Evolutionary conservation across 1,140 invertebrate species (phyloP).

Genomic region (Drosophila baimaii): DNA sequence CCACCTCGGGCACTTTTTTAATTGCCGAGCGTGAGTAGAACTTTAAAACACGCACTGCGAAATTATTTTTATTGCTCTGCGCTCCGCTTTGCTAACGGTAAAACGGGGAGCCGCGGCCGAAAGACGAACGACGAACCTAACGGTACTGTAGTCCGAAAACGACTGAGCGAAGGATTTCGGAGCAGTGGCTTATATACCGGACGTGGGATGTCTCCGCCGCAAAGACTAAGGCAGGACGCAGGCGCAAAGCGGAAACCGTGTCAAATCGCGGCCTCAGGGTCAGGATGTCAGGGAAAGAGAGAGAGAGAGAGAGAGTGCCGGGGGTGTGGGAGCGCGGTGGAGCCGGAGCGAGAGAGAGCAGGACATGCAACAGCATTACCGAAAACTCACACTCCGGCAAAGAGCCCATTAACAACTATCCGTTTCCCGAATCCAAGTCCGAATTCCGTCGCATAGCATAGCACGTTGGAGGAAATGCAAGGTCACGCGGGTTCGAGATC

Average conservation of each 20-base stretch:
- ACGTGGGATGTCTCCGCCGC: not conserved
- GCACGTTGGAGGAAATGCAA: not conserved
- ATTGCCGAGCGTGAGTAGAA: conserved; percentile 51
- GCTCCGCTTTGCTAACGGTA: conserved; percentile 27
- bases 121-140: conserved; percentile 41
- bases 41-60: conserved; percentile 68
- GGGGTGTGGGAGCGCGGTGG: conserved; percentile 3
- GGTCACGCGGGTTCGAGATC: conserved; percentile 16
- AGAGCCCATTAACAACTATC: conserved; percentile 13
- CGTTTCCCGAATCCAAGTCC: conserved; percentile 6
- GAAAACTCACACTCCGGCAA: conserved; percentile 28
- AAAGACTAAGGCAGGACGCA: conserved; percentile 53
- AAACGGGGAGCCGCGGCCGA: not conserved
- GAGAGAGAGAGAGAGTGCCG: conserved; percentile 7
- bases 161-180: conserved; percentile 59
- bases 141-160: conserved; percentile 69
- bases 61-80: conserved; percentile 58
- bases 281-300: conserved; percentile 38
- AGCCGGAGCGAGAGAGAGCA: conserved; percentile 16
- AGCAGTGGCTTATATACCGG: conserved; percentile 58
- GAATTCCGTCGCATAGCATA: conserved; percentile 1
- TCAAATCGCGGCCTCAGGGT: conserved; percentile 53
- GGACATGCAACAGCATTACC: conserved; percentile 66
- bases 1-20: conserved; percentile 46
- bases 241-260: conserved; percentile 77